Evolutionary conservation across 2,888 invertebrate species (phyloP).

Genomic region (Dasysyrphus tricinctus): DNA sequence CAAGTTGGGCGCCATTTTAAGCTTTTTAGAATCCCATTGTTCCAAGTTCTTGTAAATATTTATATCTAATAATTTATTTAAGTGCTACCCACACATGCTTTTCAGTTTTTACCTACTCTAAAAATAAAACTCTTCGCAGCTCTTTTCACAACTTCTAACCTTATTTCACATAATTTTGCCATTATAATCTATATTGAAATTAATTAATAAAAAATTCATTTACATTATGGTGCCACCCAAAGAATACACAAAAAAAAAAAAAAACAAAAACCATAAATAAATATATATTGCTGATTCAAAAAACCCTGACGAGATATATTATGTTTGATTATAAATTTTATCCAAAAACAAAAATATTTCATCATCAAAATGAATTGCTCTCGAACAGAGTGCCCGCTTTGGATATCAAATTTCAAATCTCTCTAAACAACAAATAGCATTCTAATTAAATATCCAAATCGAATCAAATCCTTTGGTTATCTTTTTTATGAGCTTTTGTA

Average conservation of each 20-base stretch:
- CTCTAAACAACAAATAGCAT: constrained; percentile 59
- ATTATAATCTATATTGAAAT: constrained; percentile 23
- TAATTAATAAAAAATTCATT: constrained; percentile 29
- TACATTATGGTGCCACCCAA: not conserved
- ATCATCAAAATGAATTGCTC: constrained; percentile 20
- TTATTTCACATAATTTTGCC: constrained; percentile 9
- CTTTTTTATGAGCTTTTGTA: constrained; percentile 1
- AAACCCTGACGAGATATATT: constrained; percentile 37
- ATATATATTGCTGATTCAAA: not conserved
- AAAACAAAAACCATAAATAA: constrained; percentile 27
- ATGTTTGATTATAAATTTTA: constrained; percentile 42
- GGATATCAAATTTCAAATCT: constrained; percentile 44
- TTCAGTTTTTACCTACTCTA: not conserved
- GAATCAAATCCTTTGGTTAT: constrained; percentile 45
- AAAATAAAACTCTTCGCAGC: not conserved
- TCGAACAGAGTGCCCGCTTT: constrained; percentile 39
- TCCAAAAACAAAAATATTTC: constrained; percentile 51
- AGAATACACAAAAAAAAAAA: too few relatives aligned
- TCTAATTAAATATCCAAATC: constrained; percentile 69
- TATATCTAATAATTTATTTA: too few relatives aligned
- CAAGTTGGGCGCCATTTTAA: too few relatives aligned
- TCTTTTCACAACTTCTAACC: not conserved
- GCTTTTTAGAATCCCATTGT: too few relatives aligned
- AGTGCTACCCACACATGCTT: too few relatives aligned
- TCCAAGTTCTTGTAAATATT: too few relatives aligned